Percentiles rank a stretch among this genome's conserved stretches.
phyloP scores from a whole-genome alignment of 2,797 vertebrate species.

The Ciconia nigra region DNA sequence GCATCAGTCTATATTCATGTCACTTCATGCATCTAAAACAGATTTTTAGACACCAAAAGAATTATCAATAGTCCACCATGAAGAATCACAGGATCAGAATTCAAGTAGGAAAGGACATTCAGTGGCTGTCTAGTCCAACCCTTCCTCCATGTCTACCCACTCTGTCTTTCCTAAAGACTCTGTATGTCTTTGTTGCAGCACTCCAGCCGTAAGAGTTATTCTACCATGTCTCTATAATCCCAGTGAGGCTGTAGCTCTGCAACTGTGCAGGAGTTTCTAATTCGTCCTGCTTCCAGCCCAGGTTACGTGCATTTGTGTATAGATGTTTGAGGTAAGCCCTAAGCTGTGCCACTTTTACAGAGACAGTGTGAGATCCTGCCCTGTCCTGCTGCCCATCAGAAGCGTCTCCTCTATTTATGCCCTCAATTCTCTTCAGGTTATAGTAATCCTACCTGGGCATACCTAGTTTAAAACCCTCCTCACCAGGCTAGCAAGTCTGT shows the following conservation, averaged over 20 bases:
- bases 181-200: accelerated
- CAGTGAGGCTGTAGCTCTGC: not conserved
- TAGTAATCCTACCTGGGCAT: not conserved
- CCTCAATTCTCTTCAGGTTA: not conserved
- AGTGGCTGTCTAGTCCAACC: not conserved
- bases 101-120: not conserved
- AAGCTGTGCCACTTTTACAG: not conserved
- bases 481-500: not conserved
- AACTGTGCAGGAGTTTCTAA: not conserved
- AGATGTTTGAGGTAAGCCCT: not conserved
- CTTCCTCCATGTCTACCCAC: not conserved
- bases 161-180: not conserved
- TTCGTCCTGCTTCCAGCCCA: not conserved
- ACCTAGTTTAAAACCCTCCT: not conserved
- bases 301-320: not conserved
- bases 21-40: not conserved
- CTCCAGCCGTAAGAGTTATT: not conserved
- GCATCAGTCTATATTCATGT: not conserved
- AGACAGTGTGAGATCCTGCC: not conserved
- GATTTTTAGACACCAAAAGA: not conserved
- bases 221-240: not conserved
- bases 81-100: not conserved
- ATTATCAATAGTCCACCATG: not conserved
- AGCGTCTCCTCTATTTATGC: not conserved
- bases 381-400: not conserved